Base-by-base conservation (phyloP, 2,797 vertebrate species). In the Phataginus tetradactyla region DNA sequence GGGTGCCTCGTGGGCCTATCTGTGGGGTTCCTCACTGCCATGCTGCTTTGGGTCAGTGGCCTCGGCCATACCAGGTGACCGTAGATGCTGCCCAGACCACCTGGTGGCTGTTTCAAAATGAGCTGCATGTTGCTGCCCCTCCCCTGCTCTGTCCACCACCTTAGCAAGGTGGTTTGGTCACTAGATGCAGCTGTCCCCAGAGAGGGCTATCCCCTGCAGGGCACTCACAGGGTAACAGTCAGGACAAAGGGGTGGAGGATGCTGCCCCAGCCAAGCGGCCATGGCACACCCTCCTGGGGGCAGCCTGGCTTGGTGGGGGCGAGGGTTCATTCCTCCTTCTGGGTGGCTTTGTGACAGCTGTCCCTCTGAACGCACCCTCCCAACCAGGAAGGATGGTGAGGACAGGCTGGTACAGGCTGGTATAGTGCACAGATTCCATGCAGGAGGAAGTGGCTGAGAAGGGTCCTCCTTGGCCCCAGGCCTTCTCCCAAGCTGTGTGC, bases 81-180 rank as follows among this genome's bases (percentile, higher is more conserved):
- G 6, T 6, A 14, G 53, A 34, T 1, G 13, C 55, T 0, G 0
- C 23, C 2, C 7, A 2, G 15, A 64, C 69, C 59, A 10, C 27
- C 39, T n/a, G 59, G 77, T 17, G 7, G 39, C 23, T 21, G 37
- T 45, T 59, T 34, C 68, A 32, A 12, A 2, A 6, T 18, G 20
- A 79, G 21, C 20, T 9, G 72, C 0, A 0, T 34, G 17, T 1
- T 21, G 13, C 85, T 64, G 66, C 23, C 49, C n/a, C 72, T 20
- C 4, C 17, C 25, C 21, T 64, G 34, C 11, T 45, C 39, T 7
- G 1, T 37, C 69, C 25, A 71, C 39, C 11, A 11, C 39, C 25
- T 27, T 13, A 7, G 39, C 23, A 39, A 25, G 39, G 69, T 25
- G 42, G 39, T 39, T 23, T 27, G 23, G 23, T 88, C 85, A 34